These are phyloP conservation scores for Lepidurus packardi DNA, from an alignment of 1,140 invertebrate species.

Conservation along the genomic window DNA sequence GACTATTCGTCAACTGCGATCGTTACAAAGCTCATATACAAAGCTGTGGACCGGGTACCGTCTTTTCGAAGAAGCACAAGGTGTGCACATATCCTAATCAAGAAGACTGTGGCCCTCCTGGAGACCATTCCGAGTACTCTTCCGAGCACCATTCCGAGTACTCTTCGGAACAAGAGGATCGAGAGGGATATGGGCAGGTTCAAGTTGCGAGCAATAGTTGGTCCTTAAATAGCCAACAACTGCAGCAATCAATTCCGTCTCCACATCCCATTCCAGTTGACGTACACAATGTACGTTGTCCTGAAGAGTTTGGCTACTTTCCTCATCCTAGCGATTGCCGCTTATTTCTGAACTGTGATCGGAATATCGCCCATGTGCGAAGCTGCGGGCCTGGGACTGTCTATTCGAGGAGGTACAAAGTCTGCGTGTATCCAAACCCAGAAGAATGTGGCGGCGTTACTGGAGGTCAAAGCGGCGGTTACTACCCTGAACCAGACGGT, in stretches of 20 bases:
- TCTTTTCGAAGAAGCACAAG: constrained; percentile 23
- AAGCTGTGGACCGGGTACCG: constrained; percentile 25
- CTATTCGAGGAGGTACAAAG: constrained; percentile 42
- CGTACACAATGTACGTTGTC: constrained; percentile 9
- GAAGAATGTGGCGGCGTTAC: constrained; percentile 18
- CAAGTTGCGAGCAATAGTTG: neutral
- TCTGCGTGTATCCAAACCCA: constrained; percentile 30
- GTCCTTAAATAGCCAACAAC: neutral
- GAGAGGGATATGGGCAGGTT: neutral
- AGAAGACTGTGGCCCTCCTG: constrained; percentile 30
- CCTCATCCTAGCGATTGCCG: constrained; percentile 57
- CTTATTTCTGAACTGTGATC: constrained; percentile 63
- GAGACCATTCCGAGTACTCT: too few species aligned
- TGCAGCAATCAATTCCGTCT: neutral
- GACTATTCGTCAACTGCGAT: constrained; percentile 26
- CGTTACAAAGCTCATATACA: constrained; percentile 23
- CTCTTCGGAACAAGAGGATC: too few species aligned
- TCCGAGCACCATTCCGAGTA: too few species aligned
- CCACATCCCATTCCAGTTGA: neutral
- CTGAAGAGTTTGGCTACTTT: constrained; percentile 46
- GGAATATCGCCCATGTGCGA: constrained; percentile 54
- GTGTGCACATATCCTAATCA: constrained; percentile 31
- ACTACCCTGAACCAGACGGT: too few species aligned
- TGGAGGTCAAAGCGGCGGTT: neutral
- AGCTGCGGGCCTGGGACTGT: constrained; percentile 59